Conservation (phyloP, 2,888 invertebrate species). For the Drosophila paracracens region DNA sequence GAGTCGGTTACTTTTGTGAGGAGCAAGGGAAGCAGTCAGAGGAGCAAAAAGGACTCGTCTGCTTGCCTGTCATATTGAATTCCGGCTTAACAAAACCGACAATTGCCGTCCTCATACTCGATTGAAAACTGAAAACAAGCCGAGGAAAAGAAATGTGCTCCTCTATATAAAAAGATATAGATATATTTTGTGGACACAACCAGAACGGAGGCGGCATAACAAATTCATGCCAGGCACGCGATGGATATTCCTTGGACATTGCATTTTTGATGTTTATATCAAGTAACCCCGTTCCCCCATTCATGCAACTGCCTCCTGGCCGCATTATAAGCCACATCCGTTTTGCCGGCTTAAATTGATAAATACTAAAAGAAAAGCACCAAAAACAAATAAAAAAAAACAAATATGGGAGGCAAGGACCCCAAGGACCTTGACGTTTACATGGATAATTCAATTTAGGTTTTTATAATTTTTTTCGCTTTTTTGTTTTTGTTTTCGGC, state of each 20-base stretch:
- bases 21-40: neutral
- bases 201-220: conserved; percentile 61
- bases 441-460: conserved; percentile 76
- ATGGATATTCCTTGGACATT: conserved; percentile 55
- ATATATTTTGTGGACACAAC: conserved; percentile 39
- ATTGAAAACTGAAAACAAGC: conserved; percentile 53
- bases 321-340: conserved; percentile 79
- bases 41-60: conserved; percentile 11
- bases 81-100: conserved; percentile 61
- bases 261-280: conserved; percentile 75
- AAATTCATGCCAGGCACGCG: conserved; percentile 72
- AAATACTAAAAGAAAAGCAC: conserved; percentile 60
- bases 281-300: neutral
- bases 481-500: conserved; percentile 24
- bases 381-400: neutral
- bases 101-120: conserved; percentile 30
- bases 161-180: conserved; percentile 21
- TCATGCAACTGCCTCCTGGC: conserved; percentile 1
- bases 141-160: conserved; percentile 27
- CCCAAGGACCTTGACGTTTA: conserved; percentile 66
- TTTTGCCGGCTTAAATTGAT: conserved; percentile 79
- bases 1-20: conserved; percentile 59
- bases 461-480: conserved; percentile 54
- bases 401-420: conserved; percentile 24
- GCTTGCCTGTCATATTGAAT: conserved; percentile 53